Conservation (phyloP, 2,113 vertebrate species). For the Arizona elegans region DNA sequence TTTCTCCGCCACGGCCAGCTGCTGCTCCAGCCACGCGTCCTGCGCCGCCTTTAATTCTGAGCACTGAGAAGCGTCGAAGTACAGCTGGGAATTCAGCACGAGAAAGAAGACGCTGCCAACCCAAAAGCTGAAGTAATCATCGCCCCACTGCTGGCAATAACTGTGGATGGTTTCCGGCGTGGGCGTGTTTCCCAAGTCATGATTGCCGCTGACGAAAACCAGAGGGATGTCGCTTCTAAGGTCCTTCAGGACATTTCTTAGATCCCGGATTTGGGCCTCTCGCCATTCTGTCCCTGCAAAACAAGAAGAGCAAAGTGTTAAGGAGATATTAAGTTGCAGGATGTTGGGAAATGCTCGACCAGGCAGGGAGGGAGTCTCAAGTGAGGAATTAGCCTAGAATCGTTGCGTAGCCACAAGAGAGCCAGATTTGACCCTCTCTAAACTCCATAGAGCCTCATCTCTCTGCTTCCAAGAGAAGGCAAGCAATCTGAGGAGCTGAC, state of each 20-base stretch:
- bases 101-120: slow-evolving; percentile 90
- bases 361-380: not conserved
- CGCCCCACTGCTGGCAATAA: slow-evolving; percentile 85
- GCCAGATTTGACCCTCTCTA: not conserved
- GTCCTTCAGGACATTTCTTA: slow-evolving; percentile 76
- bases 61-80: slow-evolving; percentile 81
- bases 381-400: not conserved
- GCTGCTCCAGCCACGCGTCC: slow-evolving; percentile 84
- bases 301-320: not conserved
- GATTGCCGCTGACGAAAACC: slow-evolving; percentile 94
- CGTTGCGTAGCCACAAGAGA: not conserved
- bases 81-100: slow-evolving; percentile 93
- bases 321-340: not conserved
- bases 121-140: slow-evolving; percentile 98
- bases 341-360: not conserved
- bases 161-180: slow-evolving; percentile 76
- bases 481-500: no score
- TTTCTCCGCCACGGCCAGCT: slow-evolving; percentile 70
- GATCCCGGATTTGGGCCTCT: slow-evolving; percentile 81
- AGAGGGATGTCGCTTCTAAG: slow-evolving; percentile 80
- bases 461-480: no score
- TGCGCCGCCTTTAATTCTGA: slow-evolving; percentile 79
- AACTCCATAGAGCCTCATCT: no score
- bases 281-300: slow-evolving; percentile 77
- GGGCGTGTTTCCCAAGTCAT: slow-evolving; percentile 88